Conservation (phyloP, 1,140 invertebrate genomes). For the Argopecten irradians region DNA sequence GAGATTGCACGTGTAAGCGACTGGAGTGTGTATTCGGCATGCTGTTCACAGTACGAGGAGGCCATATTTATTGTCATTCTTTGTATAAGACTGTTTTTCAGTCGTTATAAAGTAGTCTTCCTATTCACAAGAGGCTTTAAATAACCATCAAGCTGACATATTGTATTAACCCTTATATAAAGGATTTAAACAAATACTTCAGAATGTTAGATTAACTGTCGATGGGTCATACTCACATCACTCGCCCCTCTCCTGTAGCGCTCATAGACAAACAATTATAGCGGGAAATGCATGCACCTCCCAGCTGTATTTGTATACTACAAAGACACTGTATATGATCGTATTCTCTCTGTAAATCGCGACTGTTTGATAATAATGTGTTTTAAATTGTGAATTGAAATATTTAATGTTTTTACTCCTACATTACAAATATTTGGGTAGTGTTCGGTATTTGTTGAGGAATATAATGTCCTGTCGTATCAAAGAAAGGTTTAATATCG, state of each 20-base stretch:
- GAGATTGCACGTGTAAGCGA: not conserved
- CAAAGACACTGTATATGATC: not conserved
- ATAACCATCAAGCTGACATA: not conserved
- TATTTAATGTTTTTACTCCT: not conserved
- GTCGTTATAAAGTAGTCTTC: conserved; percentile 2
- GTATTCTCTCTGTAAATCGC: not conserved
- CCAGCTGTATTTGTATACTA: not conserved
- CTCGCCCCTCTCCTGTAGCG: not conserved
- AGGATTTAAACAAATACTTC: not conserved
- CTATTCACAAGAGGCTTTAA: not conserved
- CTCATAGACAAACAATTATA: not conserved
- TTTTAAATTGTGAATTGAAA: not conserved
- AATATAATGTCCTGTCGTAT: no score
- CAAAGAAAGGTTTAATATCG: no score
- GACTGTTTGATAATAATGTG: not conserved
- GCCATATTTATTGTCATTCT: not conserved
- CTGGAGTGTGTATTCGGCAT: not conserved
- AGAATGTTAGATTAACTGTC: no score
- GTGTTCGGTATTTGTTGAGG: no score
- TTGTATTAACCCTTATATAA: conserved; percentile 9
- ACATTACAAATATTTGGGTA: not conserved
- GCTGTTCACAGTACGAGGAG: not conserved
- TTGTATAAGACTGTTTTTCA: not conserved
- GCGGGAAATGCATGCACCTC: not conserved
- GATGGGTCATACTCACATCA: not conserved